Conservation (phyloP, 2,888 invertebrate genomes). For the Ferrisia virgata region DNA sequence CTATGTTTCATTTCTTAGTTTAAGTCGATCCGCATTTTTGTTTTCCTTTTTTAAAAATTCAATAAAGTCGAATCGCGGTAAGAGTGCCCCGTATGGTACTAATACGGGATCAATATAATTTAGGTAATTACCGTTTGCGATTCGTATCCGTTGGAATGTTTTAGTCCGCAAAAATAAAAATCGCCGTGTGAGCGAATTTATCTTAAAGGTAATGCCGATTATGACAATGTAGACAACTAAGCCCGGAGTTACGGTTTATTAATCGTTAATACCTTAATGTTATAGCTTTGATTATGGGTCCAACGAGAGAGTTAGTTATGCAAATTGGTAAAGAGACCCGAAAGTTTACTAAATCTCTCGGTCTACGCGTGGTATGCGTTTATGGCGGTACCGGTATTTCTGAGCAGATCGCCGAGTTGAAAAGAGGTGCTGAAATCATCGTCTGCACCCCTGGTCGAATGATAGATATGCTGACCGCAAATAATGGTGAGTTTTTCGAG, state of each 20-base stretch:
- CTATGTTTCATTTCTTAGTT: not conserved
- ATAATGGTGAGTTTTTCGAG: constrained; percentile 66
- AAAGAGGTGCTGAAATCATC: constrained; percentile 95
- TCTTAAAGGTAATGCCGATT: constrained; percentile 8
- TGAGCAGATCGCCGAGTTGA: constrained; percentile 84
- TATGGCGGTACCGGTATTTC: constrained; percentile 98
- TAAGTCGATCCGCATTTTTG: not conserved
- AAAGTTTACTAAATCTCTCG: constrained; percentile 86
- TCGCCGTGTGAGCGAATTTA: not conserved
- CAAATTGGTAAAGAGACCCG: constrained; percentile 96
- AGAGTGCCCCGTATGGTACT: not conserved
- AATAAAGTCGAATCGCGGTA: constrained; percentile 1
- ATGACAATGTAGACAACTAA: not conserved
- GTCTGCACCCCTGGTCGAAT: constrained; percentile 99
- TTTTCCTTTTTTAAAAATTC: not conserved
- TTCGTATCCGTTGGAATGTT: constrained; percentile 12
- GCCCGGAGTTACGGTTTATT: not conserved
- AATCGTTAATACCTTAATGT: constrained; percentile 38
- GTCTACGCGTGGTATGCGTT: constrained; percentile 87
- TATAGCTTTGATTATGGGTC: constrained; percentile 90
- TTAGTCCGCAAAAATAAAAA: not conserved
- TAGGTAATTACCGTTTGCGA: constrained; percentile 11
- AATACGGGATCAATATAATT: constrained; percentile 20
- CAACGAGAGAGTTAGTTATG: constrained; percentile 96
- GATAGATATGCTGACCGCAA: constrained; percentile 99